A percentile compares a stretch with the other conserved stretches of the same genome.
Conservation (phyloP, 2,888 invertebrate genomes). For the Cyclophora albipunctata region DNA sequence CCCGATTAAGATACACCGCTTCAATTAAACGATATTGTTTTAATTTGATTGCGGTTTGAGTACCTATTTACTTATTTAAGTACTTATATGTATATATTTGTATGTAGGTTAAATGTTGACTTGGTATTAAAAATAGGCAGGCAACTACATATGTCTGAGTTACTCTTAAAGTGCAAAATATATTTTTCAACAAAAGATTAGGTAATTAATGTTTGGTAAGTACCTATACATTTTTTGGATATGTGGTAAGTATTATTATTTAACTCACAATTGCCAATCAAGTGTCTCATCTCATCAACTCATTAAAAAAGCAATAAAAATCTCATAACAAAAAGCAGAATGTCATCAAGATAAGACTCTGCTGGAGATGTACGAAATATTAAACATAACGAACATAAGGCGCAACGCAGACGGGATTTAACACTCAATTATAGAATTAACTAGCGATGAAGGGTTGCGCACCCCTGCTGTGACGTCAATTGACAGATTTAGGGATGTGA, state of each 20-base stretch:
- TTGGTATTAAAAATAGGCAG: no score
- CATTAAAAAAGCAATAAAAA: slow-evolving; percentile 2
- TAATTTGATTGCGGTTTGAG: slow-evolving; percentile 25
- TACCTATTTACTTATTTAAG: slow-evolving; percentile 10
- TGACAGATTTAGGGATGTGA: slow-evolving; percentile 29
- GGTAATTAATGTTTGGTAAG: no score
- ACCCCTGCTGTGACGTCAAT: slow-evolving; percentile 46
- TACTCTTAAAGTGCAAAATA: no score
- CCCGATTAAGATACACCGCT: slow-evolving; percentile 49
- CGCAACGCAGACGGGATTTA: slow-evolving; percentile 63
- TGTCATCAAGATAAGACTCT: slow-evolving; percentile 46
- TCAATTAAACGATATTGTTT: slow-evolving; percentile 23
- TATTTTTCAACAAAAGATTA: no score
- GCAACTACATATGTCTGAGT: no score
- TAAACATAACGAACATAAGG: slow-evolving; percentile 51
- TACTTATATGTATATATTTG: not conserved
- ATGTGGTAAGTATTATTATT: no score
- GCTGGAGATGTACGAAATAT: not conserved
- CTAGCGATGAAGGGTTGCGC: slow-evolving; percentile 61
- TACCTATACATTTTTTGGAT: no score
- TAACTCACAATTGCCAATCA: no score
- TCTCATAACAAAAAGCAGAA: slow-evolving; percentile 5
- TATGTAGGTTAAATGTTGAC: no score
- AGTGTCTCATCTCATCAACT: not conserved
- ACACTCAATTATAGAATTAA: slow-evolving; percentile 74